Conservation (phyloP, 2,113 vertebrate genomes). For the Pipra filicauda region DNA sequence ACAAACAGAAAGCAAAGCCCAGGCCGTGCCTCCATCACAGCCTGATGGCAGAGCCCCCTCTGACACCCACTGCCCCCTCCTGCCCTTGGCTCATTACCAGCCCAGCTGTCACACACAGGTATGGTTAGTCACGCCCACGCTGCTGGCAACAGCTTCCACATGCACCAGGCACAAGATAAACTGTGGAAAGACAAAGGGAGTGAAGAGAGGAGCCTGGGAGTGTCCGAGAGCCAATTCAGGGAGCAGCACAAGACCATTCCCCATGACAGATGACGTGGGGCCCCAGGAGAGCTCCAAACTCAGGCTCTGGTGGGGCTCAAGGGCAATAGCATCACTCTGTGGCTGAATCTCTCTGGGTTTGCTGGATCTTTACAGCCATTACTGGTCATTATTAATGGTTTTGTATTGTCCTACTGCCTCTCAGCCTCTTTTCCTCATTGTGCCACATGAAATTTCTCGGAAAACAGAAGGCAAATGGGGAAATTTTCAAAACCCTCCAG, state of each 20-base stretch:
- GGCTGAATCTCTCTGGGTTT: not conserved
- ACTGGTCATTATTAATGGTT: not conserved
- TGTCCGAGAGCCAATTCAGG: accelerated
- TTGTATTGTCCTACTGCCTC: not conserved
- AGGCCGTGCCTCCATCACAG: not conserved
- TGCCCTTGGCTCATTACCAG: not conserved
- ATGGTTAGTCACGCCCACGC: constrained; percentile 14
- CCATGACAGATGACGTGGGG: constrained; percentile 2
- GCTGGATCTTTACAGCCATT: not conserved
- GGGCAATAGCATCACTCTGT: not conserved
- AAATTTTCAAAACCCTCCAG: not conserved
- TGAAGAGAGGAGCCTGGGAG: not conserved
- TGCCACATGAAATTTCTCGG: not conserved
- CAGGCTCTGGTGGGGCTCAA: not conserved
- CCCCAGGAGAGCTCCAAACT: not conserved
- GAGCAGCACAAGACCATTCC: not conserved
- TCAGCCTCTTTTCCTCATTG: not conserved
- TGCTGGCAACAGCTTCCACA: not conserved
- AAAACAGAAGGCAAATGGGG: not conserved
- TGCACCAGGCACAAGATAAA: constrained; percentile 25
- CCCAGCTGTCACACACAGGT: not conserved
- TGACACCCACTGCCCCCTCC: not conserved
- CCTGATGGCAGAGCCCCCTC: not conserved
- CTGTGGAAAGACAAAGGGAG: constrained; percentile 22
- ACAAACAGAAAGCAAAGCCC: not conserved